Evolutionary conservation across 2,797 vertebrate genomes (phyloP).

Genomic region (Silurus aristotelis): DNA sequence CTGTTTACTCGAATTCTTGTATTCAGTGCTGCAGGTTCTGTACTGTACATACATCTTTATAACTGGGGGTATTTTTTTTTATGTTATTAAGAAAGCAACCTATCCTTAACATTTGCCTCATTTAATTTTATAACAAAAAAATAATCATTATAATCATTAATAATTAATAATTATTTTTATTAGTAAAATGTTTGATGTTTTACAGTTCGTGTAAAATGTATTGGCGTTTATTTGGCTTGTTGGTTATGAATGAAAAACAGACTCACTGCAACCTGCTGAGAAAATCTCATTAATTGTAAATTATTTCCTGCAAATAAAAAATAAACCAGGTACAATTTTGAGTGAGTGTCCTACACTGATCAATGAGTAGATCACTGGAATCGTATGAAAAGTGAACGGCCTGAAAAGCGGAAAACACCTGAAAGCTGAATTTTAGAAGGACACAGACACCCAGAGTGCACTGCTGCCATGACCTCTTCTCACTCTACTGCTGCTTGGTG

Average conservation of each 20-base stretch:
- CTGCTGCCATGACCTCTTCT: not conserved
- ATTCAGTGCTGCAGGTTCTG: not conserved
- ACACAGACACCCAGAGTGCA: constrained; percentile 36
- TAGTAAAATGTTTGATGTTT: too few species aligned
- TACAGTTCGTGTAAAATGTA: too few species aligned
- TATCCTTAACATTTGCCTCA: too few species aligned
- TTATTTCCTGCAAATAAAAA: not conserved
- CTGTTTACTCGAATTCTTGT: not conserved
- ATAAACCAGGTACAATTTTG: too few species aligned
- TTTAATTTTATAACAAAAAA: too few species aligned
- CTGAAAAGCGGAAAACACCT: not conserved
- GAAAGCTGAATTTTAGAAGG: constrained; percentile 36
- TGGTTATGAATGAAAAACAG: not conserved
- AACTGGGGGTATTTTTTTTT: not conserved
- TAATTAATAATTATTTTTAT: too few species aligned
- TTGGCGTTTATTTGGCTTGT: not conserved
- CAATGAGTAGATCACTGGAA: too few species aligned
- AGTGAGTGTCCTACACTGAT: not conserved
- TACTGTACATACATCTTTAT: not conserved
- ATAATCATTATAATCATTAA: too few species aligned
- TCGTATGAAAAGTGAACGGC: not conserved
- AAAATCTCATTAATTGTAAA: not conserved
- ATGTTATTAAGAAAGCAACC: not conserved
- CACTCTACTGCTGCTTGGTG: not conserved
- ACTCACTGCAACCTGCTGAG: not conserved